Evolutionary conservation across 2,888 invertebrate genomes (phyloP).

Genomic region (Eurytoma adleriae): DNA sequence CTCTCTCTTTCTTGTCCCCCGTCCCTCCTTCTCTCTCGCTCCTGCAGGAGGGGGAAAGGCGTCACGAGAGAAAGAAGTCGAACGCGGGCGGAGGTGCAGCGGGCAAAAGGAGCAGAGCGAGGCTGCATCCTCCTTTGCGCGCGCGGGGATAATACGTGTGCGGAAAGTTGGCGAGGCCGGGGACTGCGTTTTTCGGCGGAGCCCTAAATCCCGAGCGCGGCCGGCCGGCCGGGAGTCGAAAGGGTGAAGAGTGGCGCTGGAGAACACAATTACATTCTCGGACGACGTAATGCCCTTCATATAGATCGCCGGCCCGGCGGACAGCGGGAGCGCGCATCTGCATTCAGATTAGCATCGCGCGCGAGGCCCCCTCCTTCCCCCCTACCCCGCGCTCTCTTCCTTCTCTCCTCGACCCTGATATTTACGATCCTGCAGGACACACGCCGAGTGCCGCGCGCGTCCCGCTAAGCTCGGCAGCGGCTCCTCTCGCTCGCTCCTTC

Average conservation of each 20-base stretch:
- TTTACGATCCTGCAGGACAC: constrained; percentile 66
- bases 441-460: constrained; percentile 57
- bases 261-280: constrained; percentile 63
- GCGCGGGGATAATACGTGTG: constrained; percentile 23
- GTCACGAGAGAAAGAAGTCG: constrained; percentile 16
- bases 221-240: constrained; percentile 46
- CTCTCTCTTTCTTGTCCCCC: background rate
- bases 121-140: constrained; percentile 39
- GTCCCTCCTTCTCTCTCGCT: background rate
- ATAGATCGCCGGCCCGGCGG: constrained; percentile 61
- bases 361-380: constrained; percentile 45
- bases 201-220: constrained; percentile 31
- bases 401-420: constrained; percentile 58
- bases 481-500: constrained; percentile 28
- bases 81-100: constrained; percentile 1
- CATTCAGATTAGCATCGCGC: constrained; percentile 71
- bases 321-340: constrained; percentile 68
- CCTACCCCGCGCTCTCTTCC: constrained; percentile 4
- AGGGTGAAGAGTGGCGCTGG: constrained; percentile 55
- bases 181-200: constrained; percentile 37
- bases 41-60: too few species aligned
- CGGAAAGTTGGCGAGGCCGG: constrained; percentile 2
- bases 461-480: constrained; percentile 34
- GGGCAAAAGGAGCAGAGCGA: background rate
- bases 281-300: constrained; percentile 65